phyloP scores from a whole-genome alignment of 2,888 invertebrate species.

The Agrenia bidenticulata region DNA sequence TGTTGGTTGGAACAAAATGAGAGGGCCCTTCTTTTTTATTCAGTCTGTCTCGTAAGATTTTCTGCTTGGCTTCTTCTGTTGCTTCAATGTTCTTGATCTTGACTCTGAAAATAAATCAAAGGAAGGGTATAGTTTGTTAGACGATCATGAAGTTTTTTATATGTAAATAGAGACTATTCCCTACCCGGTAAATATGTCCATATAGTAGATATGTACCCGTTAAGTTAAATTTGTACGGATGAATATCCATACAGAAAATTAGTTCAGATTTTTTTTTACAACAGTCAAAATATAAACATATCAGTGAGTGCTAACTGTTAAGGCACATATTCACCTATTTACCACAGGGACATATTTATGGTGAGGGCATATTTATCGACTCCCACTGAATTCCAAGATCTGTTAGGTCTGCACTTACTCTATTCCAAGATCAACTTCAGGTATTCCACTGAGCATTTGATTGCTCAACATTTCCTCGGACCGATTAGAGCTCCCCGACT shows the following conservation, averaged over 20 bases:
- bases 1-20: slow-evolving; percentile 94
- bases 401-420: slow-evolving; percentile 71
- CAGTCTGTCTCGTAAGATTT: slow-evolving; percentile 81
- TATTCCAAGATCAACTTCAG: slow-evolving; percentile 98
- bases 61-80: slow-evolving; percentile 96
- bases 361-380: background rate
- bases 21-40: slow-evolving; percentile 91
- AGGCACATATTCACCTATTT: too few species aligned
- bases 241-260: too few species aligned
- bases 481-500: slow-evolving; percentile 74
- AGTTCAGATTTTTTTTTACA: too few species aligned
- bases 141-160: too few species aligned
- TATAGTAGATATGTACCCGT: too few species aligned
- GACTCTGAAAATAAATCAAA: slow-evolving; percentile 61
- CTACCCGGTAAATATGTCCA: too few species aligned
- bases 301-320: too few species aligned
- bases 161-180: too few species aligned
- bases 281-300: too few species aligned
- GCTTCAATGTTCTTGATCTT: slow-evolving; percentile 99
- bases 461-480: slow-evolving; percentile 99
- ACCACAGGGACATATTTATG: too few species aligned
- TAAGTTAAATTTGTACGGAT: too few species aligned
- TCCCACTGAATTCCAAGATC: background rate
- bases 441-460: slow-evolving; percentile 99
- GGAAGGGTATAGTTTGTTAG: too few species aligned